Base-by-base conservation (phyloP, 2,797 vertebrate species). In the Pipistrellus nathusii region DNA sequence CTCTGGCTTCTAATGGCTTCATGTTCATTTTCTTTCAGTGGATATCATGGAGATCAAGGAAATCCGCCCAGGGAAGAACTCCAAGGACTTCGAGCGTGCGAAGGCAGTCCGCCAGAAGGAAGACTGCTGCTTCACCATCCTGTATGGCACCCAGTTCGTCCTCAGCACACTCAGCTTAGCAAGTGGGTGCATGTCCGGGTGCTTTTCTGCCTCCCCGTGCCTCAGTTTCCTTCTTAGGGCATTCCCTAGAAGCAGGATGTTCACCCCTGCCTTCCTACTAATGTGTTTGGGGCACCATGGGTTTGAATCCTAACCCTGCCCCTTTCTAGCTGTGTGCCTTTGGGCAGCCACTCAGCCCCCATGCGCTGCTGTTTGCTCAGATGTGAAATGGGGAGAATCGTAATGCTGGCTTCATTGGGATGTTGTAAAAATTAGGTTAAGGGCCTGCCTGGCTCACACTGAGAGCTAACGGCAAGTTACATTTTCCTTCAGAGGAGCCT, bases 41-140 rank as follows among this genome's bases (percentile, higher is more conserved):
- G 99, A 99, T 94, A 98, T 99, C 95, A 98, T 98, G 97, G 99
- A 99, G 96, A 99, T 99, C 96, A 98, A 99, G 97, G 99, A 99
- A 97, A 98, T 99, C 53, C 99, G 99, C 2, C 98, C 98, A 0
- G 99, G 99, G 41, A 99, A 99, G 96, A 99, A 99, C 98, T 99
- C 99, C 41, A 99, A 99, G 94, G 99, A 99, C 96, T 99, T 99
- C 88, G 99, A 99, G 80, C 99, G 99, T 2, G 99, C 99, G n/a
- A 99, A 98, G 97, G 94, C 96, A 0, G 97, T 82, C 21, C 97
- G 96, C 2, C 98, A 98, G 72, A 98, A 97, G 92, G 98, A 98
- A 88, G 98, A 98, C 15, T 98, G 98, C 94, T 99, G 99, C 97
- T 99, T 99, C 95, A 99, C 99, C 15, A 97, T 99, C 97, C 98